Percentiles rank a stretch among this genome's conserved stretches.
Evolutionary conservation across 2,888 invertebrate species (phyloP).

Genomic region (Mimumesa dahlbomi): DNA sequence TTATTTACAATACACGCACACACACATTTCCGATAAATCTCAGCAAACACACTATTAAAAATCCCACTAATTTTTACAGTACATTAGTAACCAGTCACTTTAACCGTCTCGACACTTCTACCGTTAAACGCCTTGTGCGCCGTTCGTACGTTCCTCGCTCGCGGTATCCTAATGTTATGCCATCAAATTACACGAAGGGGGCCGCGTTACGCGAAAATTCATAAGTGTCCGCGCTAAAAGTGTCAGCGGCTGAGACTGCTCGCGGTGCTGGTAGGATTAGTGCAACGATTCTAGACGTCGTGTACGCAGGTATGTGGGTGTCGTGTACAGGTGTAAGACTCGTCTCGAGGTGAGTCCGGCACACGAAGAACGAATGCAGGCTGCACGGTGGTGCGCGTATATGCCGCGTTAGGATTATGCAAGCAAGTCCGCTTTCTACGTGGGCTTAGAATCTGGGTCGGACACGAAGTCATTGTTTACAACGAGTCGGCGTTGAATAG

Average conservation of each 20-base stretch:
- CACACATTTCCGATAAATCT: too few relatives aligned
- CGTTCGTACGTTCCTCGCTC: too few relatives aligned
- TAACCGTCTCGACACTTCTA: too few relatives aligned
- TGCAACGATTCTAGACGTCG: not conserved
- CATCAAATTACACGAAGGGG: too few relatives aligned
- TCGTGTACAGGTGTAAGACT: constrained; percentile 46
- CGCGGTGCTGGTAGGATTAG: not conserved
- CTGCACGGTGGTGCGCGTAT: constrained; percentile 33
- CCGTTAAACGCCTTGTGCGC: too few relatives aligned
- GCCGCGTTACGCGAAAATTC: not conserved
- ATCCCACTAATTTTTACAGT: too few relatives aligned
- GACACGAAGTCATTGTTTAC: constrained; percentile 76
- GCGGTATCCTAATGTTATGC: too few relatives aligned
- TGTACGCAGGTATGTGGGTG: constrained; percentile 29
- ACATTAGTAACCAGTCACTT: too few relatives aligned
- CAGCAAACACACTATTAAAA: too few relatives aligned
- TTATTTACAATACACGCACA: too few relatives aligned
- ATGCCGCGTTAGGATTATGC: constrained; percentile 71
- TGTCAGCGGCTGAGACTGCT: not conserved
- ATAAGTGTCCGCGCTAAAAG: not conserved
- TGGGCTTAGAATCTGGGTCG: constrained; percentile 78
- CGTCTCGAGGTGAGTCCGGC: constrained; percentile 31
- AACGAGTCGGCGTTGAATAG: constrained; percentile 62
- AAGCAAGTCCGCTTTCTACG: constrained; percentile 78
- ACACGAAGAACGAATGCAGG: constrained; percentile 37